phyloP scores from a whole-genome alignment of 2,113 vertebrate species.

The Cryptoleucopteryx plumbea region DNA sequence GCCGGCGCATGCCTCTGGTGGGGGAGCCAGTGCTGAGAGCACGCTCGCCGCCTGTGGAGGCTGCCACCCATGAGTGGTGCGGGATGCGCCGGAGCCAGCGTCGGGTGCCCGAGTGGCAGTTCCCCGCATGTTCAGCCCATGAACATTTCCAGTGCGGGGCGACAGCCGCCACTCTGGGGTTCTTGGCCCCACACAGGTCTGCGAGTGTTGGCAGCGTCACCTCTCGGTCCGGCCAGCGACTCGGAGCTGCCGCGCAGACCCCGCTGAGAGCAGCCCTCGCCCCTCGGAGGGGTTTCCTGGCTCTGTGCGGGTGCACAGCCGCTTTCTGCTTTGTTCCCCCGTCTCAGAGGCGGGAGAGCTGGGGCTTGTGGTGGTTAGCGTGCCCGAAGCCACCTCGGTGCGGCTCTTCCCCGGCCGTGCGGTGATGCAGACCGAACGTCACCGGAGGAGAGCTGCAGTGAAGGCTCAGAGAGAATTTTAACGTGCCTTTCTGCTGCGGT shows the following conservation, averaged over 20 bases:
- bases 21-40: neutral
- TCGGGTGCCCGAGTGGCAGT: neutral
- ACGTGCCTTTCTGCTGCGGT: neutral
- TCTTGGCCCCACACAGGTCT: neutral
- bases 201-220: fast-evolving
- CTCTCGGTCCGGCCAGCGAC: neutral
- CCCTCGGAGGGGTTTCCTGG: neutral
- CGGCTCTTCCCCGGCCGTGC: neutral
- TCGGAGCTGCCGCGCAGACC: neutral
- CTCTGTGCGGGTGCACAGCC: neutral
- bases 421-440: constrained; percentile 56
- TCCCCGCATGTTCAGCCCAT: neutral
- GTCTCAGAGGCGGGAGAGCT: neutral
- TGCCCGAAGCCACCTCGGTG: neutral
- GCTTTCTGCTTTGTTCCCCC: neutral
- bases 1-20: neutral
- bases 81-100: neutral
- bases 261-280: neutral
- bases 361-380: neutral
- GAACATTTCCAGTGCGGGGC: neutral
- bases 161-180: neutral
- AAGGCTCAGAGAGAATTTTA: constrained; percentile 57
- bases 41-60: neutral
- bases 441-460: constrained; percentile 54
- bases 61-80: fast-evolving